Conservation (phyloP, 2,797 vertebrate species). For the Scleropages formosus region DNA sequence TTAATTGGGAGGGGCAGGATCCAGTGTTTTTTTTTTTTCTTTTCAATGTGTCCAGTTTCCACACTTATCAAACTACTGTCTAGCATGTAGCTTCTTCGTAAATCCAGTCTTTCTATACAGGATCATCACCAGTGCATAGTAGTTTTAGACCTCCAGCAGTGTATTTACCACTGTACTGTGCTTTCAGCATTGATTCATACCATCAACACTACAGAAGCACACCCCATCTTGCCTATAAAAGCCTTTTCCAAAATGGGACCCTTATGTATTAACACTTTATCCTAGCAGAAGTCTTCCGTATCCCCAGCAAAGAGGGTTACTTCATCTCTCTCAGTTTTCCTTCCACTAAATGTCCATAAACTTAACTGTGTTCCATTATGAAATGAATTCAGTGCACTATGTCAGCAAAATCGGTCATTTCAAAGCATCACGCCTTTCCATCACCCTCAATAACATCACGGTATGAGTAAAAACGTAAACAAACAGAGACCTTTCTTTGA, state of each 20-base stretch:
- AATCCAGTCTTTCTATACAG: slow-evolving; percentile 58
- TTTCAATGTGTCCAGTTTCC: slow-evolving; percentile 18
- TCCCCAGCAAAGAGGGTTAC: too few relatives aligned
- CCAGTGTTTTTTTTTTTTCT: slow-evolving; percentile 42
- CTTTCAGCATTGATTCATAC: background rate
- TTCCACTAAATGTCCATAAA: too few relatives aligned
- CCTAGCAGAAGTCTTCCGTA: too few relatives aligned
- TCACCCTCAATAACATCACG: too few relatives aligned
- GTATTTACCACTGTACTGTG: slow-evolving; percentile 3
- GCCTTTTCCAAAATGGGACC: too few relatives aligned
- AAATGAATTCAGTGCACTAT: too few relatives aligned
- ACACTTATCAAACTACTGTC: background rate
- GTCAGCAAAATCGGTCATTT: too few relatives aligned
- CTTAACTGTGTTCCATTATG: too few relatives aligned
- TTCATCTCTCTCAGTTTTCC: too few relatives aligned
- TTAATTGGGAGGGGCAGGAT: slow-evolving; percentile 37
- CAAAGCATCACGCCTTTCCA: too few relatives aligned
- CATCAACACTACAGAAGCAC: slow-evolving; percentile 13
- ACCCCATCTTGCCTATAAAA: too few relatives aligned
- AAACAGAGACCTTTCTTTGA: background rate
- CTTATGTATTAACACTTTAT: too few relatives aligned
- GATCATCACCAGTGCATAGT: slow-evolving; percentile 23
- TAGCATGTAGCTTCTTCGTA: background rate
- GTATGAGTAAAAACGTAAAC: background rate
- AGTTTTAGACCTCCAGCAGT: slow-evolving; percentile 20